These are phyloP conservation scores for Nycticorax nycticorax DNA, from an alignment of 2,113 vertebrate species.

Conservation along the genomic window DNA sequence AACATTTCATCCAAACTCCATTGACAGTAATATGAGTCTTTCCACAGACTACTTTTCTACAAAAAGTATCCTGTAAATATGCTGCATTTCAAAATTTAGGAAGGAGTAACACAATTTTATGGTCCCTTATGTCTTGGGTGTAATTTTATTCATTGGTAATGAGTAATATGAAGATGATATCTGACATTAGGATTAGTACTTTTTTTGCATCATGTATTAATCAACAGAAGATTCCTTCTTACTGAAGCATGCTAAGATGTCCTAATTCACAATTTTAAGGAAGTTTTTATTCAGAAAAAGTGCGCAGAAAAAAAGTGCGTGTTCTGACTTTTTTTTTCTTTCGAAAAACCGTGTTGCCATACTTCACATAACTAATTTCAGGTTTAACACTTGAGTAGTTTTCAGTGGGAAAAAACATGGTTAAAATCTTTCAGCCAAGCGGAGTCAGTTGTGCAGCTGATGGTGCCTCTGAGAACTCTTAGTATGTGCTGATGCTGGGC, in stretches of 20 bases:
- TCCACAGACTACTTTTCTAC: not conserved
- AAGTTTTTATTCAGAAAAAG: not conserved
- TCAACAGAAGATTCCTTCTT: not conserved
- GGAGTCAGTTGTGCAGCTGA: not conserved
- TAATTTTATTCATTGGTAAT: not conserved
- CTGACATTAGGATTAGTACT: not conserved
- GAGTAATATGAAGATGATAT: not conserved
- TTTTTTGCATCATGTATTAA: not conserved
- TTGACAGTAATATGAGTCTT: not conserved
- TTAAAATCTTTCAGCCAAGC: not conserved
- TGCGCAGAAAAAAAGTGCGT: not conserved
- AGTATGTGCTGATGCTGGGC: not conserved
- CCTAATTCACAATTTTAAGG: not conserved
- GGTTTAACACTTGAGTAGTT: not conserved
- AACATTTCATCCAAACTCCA: not conserved
- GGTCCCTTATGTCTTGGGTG: not conserved
- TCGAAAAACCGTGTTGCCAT: not conserved
- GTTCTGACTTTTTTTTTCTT: not conserved
- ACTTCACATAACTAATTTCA: not conserved
- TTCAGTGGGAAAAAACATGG: not conserved
- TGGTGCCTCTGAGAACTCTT: not conserved
- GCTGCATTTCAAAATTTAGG: slow-evolving; percentile 36
- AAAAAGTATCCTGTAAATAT: slow-evolving; percentile 58
- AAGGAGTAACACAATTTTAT: slow-evolving; percentile 31
- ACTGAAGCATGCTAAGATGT: not conserved